Conservation (phyloP, 2,888 invertebrate species). For the Torymus aiolomorphi region DNA sequence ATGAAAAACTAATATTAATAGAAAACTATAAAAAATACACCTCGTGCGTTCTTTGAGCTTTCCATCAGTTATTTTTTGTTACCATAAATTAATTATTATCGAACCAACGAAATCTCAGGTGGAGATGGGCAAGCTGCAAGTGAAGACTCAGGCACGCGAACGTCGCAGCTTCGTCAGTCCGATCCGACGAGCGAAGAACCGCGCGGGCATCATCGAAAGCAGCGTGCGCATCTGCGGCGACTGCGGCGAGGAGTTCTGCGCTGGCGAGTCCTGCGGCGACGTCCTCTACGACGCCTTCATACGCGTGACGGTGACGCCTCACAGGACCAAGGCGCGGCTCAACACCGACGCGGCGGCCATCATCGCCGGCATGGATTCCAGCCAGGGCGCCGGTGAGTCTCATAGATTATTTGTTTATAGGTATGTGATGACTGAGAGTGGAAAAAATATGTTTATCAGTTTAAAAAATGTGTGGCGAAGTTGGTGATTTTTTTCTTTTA, state of each 20-base stretch:
- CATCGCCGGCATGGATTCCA: conserved; percentile 68
- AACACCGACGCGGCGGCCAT: conserved; percentile 74
- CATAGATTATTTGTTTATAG: no score
- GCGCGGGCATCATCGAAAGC: conserved; percentile 88
- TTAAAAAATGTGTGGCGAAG: no score
- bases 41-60: no score
- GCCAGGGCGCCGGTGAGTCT: background rate
- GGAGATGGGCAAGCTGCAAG: conserved; percentile 87
- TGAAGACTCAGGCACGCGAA: conserved; percentile 84
- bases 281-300: conserved; percentile 79
- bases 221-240: conserved; percentile 85
- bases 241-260: conserved; percentile 91
- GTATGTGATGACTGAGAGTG: no score
- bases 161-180: conserved; percentile 82
- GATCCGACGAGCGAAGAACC: conserved; percentile 87
- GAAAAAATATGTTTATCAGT: no score
- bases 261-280: conserved; percentile 78
- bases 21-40: no score
- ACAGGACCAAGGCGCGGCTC: conserved; percentile 67
- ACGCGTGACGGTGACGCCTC: conserved; percentile 73
- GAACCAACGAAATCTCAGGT: conserved; percentile 73
- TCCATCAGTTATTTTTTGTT: no score
- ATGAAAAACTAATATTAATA: no score
- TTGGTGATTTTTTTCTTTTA: no score
- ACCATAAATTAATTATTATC: no score